A percentile compares a stretch with the other conserved stretches of the same genome.
Evolutionary conservation across 1,140 invertebrate genomes (phyloP).

Genomic region (Tetramorium alpestre): DNA sequence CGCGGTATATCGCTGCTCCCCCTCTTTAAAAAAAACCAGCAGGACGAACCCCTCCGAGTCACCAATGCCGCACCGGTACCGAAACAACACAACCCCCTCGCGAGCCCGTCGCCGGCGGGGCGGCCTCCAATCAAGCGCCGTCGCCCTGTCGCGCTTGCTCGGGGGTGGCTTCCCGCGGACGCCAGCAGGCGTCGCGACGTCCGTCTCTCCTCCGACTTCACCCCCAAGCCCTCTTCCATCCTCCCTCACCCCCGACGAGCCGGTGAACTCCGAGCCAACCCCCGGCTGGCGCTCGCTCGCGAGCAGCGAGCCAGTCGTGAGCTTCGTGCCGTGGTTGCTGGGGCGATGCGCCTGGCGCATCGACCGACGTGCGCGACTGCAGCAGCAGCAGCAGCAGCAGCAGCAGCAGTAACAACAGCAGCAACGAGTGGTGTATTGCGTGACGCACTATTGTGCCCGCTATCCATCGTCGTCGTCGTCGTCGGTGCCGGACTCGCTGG

Average conservation of each 20-base stretch:
- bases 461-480: slow-evolving; percentile 27
- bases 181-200: slow-evolving; percentile 52
- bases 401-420: neutral
- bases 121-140: slow-evolving; percentile 16
- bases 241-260: slow-evolving; percentile 67
- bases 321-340: slow-evolving; percentile 78
- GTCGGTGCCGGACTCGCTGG: slow-evolving; percentile 39
- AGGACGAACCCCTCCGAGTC: neutral
- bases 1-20: neutral
- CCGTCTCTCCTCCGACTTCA: neutral
- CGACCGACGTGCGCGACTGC: slow-evolving; percentile 67
- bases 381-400: slow-evolving; percentile 22
- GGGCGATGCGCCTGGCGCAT: slow-evolving; percentile 80
- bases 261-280: slow-evolving; percentile 77
- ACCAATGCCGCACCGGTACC: slow-evolving; percentile 14
- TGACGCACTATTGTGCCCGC: slow-evolving; percentile 40
- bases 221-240: neutral
- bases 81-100: slow-evolving; percentile 35
- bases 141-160: slow-evolving; percentile 5
- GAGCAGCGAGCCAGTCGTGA: slow-evolving; percentile 79
- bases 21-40: neutral
- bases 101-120: neutral
- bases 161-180: neutral
- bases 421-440: slow-evolving; percentile 24
- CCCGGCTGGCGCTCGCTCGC: slow-evolving; percentile 74